Percentiles rank a stretch among this genome's conserved stretches.
Evolutionary conservation across 2,888 invertebrate genomes (phyloP).

Genomic region (Drosophila nigricruria): DNA sequence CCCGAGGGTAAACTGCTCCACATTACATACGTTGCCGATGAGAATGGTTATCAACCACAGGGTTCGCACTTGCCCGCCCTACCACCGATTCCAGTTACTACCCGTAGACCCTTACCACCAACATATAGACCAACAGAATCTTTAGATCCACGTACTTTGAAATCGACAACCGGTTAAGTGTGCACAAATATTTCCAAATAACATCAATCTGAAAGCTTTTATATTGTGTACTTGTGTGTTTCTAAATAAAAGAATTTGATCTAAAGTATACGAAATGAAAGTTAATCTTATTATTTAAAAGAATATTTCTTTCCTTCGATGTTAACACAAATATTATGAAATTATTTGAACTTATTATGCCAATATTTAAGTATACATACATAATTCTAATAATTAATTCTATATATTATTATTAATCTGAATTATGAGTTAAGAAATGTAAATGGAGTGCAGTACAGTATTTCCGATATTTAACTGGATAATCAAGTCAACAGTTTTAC

Average conservation of each 20-base stretch:
- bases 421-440: too few species aligned
- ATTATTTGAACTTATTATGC: neutral
- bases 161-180: conserved; percentile 22
- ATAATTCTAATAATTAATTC: too few species aligned
- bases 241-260: conserved; percentile 40
- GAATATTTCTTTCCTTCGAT: neutral
- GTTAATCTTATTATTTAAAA: neutral
- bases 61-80: conserved; percentile 79
- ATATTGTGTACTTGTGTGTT: conserved; percentile 4
- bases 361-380: too few species aligned
- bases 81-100: conserved; percentile 83
- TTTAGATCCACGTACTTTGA: conserved; percentile 55
- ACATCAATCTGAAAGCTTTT: conserved; percentile 23
- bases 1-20: conserved; percentile 79
- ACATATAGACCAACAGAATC: too few species aligned
- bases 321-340: too few species aligned
- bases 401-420: too few species aligned
- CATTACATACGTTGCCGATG: conserved; percentile 76
- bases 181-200: neutral
- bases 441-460: neutral
- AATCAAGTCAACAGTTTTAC: neutral
- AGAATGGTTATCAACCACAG: conserved; percentile 80
- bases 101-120: too few species aligned
- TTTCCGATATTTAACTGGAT: neutral
- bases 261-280: neutral